Percentiles rank a stretch among this genome's conserved stretches.
These are phyloP conservation scores for Clavelina lepadiformis DNA, from an alignment of 23 tunicate species.

Conservation along the genomic window DNA sequence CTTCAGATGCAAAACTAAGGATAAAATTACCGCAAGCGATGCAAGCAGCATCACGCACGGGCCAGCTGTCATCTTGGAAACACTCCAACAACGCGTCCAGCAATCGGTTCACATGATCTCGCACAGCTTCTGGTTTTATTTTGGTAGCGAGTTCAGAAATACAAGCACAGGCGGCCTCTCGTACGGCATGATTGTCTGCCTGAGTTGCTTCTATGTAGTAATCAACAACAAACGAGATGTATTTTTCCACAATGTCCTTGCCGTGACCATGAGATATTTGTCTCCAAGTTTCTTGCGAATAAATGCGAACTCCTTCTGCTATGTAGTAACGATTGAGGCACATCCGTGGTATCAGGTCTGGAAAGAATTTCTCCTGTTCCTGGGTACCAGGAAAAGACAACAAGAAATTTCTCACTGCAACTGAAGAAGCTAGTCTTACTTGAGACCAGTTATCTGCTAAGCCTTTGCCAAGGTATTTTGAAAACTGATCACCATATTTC, in stretches of 20 bases:
- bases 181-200: constrained; percentile 95
- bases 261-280: constrained; percentile 56
- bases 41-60: constrained; percentile 96
- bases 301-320: constrained; percentile 91
- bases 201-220: constrained; percentile 65
- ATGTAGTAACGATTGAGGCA: constrained; percentile 89
- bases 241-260: constrained; percentile 61
- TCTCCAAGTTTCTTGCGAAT: constrained; percentile 82
- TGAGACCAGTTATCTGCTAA: constrained; percentile 97
- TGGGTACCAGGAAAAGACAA: constrained; percentile 16
- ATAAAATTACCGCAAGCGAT: constrained; percentile 91
- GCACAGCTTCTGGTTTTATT: constrained; percentile 24
- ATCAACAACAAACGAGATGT: constrained; percentile 52
- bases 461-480: constrained; percentile 55
- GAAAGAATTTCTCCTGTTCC: constrained; percentile 26
- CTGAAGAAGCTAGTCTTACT: constrained; percentile 89
- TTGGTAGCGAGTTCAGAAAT: constrained; percentile 85
- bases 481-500: constrained; percentile 57
- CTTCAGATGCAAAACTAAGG: constrained; percentile 34
- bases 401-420: constrained; percentile 65
- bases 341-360: constrained; percentile 57
- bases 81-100: constrained; percentile 60
- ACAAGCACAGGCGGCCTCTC: constrained; percentile 98
- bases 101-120: constrained; percentile 18
- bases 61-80: constrained; percentile 97